Conservation (phyloP, 1,140 invertebrate genomes). For the Aphidius gifuensis region DNA sequence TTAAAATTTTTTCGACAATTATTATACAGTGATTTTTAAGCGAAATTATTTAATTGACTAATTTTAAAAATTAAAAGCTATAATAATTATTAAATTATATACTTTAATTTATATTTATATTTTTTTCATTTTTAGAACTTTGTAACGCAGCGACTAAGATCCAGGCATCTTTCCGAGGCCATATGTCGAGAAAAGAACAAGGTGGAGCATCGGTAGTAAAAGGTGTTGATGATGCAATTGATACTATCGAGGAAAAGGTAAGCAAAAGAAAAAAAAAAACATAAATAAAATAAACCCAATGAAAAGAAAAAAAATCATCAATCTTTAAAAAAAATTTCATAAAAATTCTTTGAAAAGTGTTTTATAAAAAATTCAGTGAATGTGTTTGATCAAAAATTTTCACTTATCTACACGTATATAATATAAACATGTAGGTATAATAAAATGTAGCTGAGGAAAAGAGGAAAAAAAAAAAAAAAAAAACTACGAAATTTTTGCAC, state of each 20-base stretch:
- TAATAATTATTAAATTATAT: background rate
- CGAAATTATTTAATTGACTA: no score
- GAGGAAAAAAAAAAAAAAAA: no score
- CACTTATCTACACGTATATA: no score
- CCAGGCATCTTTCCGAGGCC: conserved; percentile 88
- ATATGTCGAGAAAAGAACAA: conserved; percentile 77
- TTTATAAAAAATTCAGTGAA: no score
- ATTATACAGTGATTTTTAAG: no score
- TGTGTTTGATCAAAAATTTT: no score
- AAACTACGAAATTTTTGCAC: conserved; percentile 3
- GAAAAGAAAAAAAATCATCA: background rate
- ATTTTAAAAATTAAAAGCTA: no score
- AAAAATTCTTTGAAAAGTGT: no score
- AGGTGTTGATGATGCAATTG: conserved; percentile 53
- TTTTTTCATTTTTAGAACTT: conserved; percentile 62
- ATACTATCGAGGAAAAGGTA: conserved; percentile 58
- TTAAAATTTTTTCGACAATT: background rate
- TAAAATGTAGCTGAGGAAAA: no score
- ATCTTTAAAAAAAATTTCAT: background rate
- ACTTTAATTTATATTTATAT: no score
- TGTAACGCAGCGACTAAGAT: conserved; percentile 88
- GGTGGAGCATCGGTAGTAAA: conserved; percentile 54
- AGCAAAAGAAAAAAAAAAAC: conserved; percentile 22
- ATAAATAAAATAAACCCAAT: background rate
- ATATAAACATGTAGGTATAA: no score